A percentile compares a stretch with the other conserved stretches of the same genome.
Conservation (phyloP, 2,888 invertebrate genomes). For the Troglohyphantes excavatus region DNA sequence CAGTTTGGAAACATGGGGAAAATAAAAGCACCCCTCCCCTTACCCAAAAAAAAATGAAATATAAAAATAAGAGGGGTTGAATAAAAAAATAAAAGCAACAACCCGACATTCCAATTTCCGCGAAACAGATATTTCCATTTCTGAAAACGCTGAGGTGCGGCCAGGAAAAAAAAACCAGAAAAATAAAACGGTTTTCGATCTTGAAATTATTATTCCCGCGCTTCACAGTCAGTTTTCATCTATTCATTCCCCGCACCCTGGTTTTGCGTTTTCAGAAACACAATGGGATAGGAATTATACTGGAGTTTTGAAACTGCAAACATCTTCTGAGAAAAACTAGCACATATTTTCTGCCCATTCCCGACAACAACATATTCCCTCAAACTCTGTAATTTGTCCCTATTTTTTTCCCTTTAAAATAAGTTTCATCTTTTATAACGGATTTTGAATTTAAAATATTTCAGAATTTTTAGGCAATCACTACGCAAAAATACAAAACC, state of each 20-base stretch:
- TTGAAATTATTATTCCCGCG: constrained; percentile 68
- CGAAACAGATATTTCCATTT: constrained; percentile 76
- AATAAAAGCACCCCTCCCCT: no score
- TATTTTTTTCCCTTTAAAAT: no score
- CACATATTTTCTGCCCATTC: no score
- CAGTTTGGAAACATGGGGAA: neutral
- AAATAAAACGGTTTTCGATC: constrained; percentile 59
- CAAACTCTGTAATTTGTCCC: no score
- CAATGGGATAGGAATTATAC: constrained; percentile 2
- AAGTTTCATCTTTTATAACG: no score
- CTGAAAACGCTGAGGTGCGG: constrained; percentile 28
- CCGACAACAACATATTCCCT: no score
- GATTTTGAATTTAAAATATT: no score
- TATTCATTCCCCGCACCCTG: constrained; percentile 60
- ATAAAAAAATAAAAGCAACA: neutral
- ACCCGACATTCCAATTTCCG: constrained; percentile 72
- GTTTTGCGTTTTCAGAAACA: neutral
- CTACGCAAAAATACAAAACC: no score
- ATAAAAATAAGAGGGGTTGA: neutral
- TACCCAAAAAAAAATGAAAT: constrained; percentile 11
- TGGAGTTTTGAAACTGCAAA: no score
- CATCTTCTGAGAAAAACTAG: no score
- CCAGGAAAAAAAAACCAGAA: constrained; percentile 5
- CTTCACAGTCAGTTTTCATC: constrained; percentile 52
- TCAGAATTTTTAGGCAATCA: no score